Evolutionary conservation across 2,888 invertebrate genomes (phyloP).

Genomic region (Heliconius cydno): DNA sequence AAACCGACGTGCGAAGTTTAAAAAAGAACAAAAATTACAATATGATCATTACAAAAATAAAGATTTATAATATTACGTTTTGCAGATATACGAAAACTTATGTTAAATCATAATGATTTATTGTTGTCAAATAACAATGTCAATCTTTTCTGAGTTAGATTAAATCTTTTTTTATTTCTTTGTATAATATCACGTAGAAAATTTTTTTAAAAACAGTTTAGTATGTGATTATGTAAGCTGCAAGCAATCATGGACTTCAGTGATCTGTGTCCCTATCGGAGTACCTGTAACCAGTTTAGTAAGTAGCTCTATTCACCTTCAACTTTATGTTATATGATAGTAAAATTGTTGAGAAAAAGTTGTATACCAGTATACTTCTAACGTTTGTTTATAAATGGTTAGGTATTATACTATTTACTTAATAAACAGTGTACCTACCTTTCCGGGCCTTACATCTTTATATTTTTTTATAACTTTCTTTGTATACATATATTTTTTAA

Average conservation of each 20-base stretch:
- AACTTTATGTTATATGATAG: neutral
- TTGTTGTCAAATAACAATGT: conserved; percentile 11
- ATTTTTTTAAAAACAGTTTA: neutral
- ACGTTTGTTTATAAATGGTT: too few species aligned
- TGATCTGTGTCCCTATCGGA: conserved; percentile 55
- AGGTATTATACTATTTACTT: neutral
- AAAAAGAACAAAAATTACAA: too few species aligned
- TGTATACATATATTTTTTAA: neutral
- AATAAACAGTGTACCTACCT: too few species aligned
- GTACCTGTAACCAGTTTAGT: conserved; percentile 63
- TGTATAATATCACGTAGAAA: neutral
- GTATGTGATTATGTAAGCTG: neutral
- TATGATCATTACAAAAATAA: conserved; percentile 6
- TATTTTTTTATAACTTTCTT: neutral
- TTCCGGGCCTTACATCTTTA: too few species aligned
- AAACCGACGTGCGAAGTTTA: too few species aligned
- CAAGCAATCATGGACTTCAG: conserved; percentile 51
- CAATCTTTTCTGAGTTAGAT: neutral
- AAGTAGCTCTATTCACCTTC: conserved; percentile 28
- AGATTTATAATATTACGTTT: neutral
- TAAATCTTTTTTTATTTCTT: neutral
- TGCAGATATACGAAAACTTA: neutral
- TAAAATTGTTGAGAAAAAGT: neutral
- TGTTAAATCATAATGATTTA: neutral
- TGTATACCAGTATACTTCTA: neutral